Conservation (phyloP, 2,113 vertebrate genomes). For the Grammomys surdaster region DNA sequence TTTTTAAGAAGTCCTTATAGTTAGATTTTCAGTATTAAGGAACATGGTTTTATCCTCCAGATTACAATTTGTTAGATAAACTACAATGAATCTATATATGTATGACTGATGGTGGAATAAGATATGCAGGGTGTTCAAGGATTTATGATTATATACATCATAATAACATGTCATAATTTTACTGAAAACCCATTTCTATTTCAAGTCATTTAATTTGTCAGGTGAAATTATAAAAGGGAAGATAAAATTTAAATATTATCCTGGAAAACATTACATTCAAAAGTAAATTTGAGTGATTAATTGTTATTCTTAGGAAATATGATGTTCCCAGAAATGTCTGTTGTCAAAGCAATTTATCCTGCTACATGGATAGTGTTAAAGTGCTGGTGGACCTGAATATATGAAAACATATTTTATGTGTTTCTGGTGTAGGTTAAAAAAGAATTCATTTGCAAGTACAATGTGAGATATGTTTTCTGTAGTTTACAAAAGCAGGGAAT, state of each 20-base stretch:
- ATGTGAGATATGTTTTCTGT: background rate
- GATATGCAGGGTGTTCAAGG: background rate
- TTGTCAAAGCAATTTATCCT: conserved; percentile 60
- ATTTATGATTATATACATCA: conserved; percentile 47
- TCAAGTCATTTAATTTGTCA: conserved; percentile 54
- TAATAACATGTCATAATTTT: conserved; percentile 44
- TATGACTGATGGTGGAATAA: conserved; percentile 49
- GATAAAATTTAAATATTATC: conserved; percentile 76
- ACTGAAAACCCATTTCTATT: conserved; percentile 50
- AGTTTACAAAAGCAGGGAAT: background rate
- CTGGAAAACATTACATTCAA: conserved; percentile 60
- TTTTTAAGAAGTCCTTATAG: conserved; percentile 65
- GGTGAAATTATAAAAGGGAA: conserved; percentile 63
- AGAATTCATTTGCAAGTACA: conserved; percentile 31
- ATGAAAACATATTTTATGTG: conserved; percentile 17
- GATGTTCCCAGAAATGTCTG: conserved; percentile 67
- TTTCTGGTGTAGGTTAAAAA: background rate
- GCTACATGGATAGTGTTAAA: background rate
- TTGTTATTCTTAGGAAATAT: conserved; percentile 65
- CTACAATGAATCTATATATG: conserved; percentile 7
- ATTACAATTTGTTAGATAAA: conserved; percentile 13
- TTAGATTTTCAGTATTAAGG: conserved; percentile 64
- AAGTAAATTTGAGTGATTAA: conserved; percentile 67
- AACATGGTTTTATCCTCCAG: conserved; percentile 59
- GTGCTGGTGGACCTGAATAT: conserved; percentile 29